Base-by-base conservation (phyloP, 2,888 invertebrate genomes). In the Sesia bembeciformis region DNA sequence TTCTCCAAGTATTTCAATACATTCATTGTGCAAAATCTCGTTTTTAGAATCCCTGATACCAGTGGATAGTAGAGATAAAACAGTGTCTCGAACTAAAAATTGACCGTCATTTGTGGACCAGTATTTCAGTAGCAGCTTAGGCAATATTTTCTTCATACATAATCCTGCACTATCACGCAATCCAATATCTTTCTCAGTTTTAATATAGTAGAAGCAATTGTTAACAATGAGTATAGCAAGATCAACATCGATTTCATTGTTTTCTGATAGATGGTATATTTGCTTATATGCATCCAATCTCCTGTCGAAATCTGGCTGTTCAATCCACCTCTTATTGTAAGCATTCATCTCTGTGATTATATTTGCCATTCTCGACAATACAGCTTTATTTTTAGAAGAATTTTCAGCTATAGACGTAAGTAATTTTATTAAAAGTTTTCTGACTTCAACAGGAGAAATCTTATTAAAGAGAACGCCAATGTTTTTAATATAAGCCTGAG, bases 301-400 rank as follows among this genome's bases (percentile, higher is more conserved):
- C 64, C 91, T 91, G 58, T 95, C 93, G 67, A 95, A 97, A 82
- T 98, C 97, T 0, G 98, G 97, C 73, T 98, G 98, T 66, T 98
- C 98, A n/a, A 98, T 91, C 93, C 95, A 95, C 60, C 94, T 92
- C 51, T 91, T 91, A 79, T 98, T 95, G 91, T 93, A 97, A 0
- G 98, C 94, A 81, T 98, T 98, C 65, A 98, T 90, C 75, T 94
- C 92, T 4, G 76, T 73, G 3, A 95, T 79, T 7, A 94, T 69
- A 7, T 88, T 76, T 0, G 91, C 88, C 54, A 91, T 87, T 54
- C 90, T 84, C 50, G 88, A 86, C 52, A 93, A 68, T 43, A 81
- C 62, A 6, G 87, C 81, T 56, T 84, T 83, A 61, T 86, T 78
- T 4, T 60, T 67, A 8, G 68, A 56, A 0, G 82, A 73, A 58